phyloP scores from a whole-genome alignment of 2,113 vertebrate genomes.

The Polypterus bichir region DNA sequence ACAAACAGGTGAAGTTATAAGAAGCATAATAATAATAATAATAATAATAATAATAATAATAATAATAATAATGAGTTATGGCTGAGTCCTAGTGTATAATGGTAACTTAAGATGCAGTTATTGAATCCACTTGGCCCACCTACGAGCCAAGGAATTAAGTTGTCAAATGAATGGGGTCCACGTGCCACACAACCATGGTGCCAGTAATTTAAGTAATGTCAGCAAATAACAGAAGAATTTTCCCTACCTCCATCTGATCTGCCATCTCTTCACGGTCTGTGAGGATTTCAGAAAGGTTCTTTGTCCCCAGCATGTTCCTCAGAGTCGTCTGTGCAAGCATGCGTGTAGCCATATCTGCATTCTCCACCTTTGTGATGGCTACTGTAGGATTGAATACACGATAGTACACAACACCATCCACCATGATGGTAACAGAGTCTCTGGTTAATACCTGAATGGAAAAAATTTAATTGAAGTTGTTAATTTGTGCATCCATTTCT shows the following conservation, averaged over 20 bases:
- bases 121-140: too few species aligned
- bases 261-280: conserved; percentile 28
- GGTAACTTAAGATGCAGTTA: too few species aligned
- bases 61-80: too few species aligned
- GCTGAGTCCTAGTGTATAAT: too few species aligned
- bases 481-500: neutral
- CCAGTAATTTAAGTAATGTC: too few species aligned
- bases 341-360: conserved; percentile 33
- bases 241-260: conserved; percentile 32
- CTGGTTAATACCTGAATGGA: conserved; percentile 36
- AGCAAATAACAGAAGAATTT: too few species aligned
- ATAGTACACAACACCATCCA: conserved; percentile 47
- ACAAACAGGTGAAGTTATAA: too few species aligned
- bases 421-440: conserved; percentile 42
- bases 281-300: conserved; percentile 38
- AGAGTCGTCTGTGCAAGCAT: conserved; percentile 43
- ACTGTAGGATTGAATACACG: conserved; percentile 36
- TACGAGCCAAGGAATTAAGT: too few species aligned
- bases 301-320: conserved; percentile 36
- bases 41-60: too few species aligned
- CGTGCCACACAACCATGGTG: too few species aligned
- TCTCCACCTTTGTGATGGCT: conserved; percentile 30
- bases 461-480: neutral
- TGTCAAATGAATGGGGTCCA: too few species aligned
- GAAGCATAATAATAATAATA: too few species aligned